Evolutionary conservation across 2,797 vertebrate species (phyloP).

Genomic region (Phrynocephalus vlangalii): DNA sequence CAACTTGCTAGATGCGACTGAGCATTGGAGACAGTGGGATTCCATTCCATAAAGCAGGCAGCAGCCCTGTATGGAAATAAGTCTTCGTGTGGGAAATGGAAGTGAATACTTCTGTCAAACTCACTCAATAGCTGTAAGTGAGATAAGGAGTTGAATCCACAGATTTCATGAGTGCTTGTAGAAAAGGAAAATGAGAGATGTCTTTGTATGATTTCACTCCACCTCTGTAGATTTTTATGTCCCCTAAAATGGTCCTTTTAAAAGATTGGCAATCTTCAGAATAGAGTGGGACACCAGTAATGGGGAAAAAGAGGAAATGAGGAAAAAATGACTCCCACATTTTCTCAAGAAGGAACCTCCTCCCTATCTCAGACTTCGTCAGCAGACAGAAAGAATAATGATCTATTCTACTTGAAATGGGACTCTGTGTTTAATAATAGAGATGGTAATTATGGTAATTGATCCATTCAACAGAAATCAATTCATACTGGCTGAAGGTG

Average conservation of each 20-base stretch:
- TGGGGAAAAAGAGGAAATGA: not conserved
- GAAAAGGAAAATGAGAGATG: not conserved
- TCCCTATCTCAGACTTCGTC: not conserved
- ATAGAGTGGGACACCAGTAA: not conserved
- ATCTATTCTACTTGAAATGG: not conserved
- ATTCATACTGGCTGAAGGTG: not conserved
- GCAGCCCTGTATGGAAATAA: not conserved
- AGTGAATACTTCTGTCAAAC: not conserved
- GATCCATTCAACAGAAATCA: not conserved
- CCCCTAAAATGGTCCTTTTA: not conserved
- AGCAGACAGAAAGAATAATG: not conserved
- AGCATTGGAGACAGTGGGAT: not conserved
- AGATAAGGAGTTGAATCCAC: not conserved
- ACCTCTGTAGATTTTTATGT: not conserved
- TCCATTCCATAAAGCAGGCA: not conserved
- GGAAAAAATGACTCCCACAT: not conserved
- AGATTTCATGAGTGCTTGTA: too few relatives aligned
- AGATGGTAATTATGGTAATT: not conserved
- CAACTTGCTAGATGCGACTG: too few relatives aligned
- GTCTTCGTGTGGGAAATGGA: not conserved
- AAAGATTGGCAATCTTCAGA: not conserved
- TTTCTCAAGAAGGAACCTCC: not conserved
- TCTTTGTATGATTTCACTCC: not conserved
- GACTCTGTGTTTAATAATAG: not conserved
- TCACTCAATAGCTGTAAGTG: not conserved